phyloP scores from a whole-genome alignment of 2,113 vertebrate genomes.

The Xiphophorus couchianus region DNA sequence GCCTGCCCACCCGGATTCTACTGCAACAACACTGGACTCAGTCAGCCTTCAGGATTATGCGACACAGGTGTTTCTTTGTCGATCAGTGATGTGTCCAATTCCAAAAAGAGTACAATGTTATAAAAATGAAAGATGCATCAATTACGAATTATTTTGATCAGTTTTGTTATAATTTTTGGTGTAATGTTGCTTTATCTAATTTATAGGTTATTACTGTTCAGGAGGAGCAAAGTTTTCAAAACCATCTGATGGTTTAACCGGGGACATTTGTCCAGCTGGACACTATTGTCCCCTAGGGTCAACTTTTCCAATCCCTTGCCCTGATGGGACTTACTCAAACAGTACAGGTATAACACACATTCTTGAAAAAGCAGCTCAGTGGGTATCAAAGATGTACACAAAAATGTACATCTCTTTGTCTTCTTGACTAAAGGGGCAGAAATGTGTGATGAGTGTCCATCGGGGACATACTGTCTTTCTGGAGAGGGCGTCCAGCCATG shows the following conservation, averaged over 20 bases:
- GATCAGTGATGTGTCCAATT: not conserved
- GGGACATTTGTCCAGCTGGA: slow-evolving; percentile 80
- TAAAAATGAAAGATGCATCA: not conserved
- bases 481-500: slow-evolving; percentile 77
- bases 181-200: not conserved
- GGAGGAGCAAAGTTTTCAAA: slow-evolving; percentile 74
- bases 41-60: slow-evolving; percentile 76
- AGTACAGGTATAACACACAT: slow-evolving; percentile 76
- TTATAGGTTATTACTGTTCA: slow-evolving; percentile 86
- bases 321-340: slow-evolving; percentile 80
- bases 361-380: not conserved
- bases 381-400: not conserved
- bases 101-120: not conserved
- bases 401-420: not conserved
- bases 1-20: slow-evolving; percentile 86
- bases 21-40: slow-evolving; percentile 83
- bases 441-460: slow-evolving; percentile 81
- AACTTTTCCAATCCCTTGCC: slow-evolving; percentile 75
- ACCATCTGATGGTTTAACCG: slow-evolving; percentile 79
- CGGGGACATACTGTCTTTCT: slow-evolving; percentile 83
- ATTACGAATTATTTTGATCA: not conserved
- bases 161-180: not conserved
- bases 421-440: slow-evolving; percentile 73
- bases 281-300: slow-evolving; percentile 84
- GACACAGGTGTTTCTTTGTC: slow-evolving; percentile 40